Conservation (phyloP, 1,140 invertebrate genomes). For the Manduca sexta region DNA sequence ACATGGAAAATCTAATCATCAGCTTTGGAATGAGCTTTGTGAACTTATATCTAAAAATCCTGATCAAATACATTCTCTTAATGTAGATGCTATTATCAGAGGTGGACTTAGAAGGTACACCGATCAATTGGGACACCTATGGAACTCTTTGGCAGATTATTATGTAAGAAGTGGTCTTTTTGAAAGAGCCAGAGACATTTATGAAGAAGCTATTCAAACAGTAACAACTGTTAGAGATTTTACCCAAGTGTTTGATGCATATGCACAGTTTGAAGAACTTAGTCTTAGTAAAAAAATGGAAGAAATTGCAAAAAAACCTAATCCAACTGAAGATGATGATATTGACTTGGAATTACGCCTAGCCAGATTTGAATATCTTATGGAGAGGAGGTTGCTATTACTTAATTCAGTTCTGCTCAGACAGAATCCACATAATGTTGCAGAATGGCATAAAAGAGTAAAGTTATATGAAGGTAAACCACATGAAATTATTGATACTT, state of each 20-base stretch:
- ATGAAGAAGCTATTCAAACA: conserved; percentile 98
- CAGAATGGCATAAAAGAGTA: conserved; percentile 98
- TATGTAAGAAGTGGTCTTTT: conserved; percentile 97
- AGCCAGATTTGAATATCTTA: conserved; percentile 95
- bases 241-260: conserved; percentile 99
- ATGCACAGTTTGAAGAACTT: conserved; percentile 98
- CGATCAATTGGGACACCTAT: conserved; percentile 98
- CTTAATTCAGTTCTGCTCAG: conserved; percentile 96
- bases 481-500: conserved; percentile 96
- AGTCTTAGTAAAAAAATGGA: conserved; percentile 95
- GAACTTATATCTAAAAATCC: conserved; percentile 99
- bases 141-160: conserved; percentile 99
- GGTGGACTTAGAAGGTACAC: conserved; percentile 96
- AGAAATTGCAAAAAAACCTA: conserved; percentile 80
- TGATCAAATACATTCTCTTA: conserved; percentile 92
- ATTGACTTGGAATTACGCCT: conserved; percentile 93
- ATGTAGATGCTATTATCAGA: conserved; percentile 98
- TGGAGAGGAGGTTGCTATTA: conserved; percentile 94
- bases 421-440: conserved; percentile 99
- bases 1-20: conserved; percentile 99
- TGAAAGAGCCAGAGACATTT: conserved; percentile 98
- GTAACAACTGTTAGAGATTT: conserved; percentile 98
- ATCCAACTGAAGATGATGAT: conserved; percentile 90
- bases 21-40: conserved; percentile 99
- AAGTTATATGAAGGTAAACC: conserved; percentile 95